A percentile compares a stretch with the other conserved stretches of the same genome.
phyloP scores from a whole-genome alignment of 2,797 vertebrate genomes.

The Syngnathus acus region DNA sequence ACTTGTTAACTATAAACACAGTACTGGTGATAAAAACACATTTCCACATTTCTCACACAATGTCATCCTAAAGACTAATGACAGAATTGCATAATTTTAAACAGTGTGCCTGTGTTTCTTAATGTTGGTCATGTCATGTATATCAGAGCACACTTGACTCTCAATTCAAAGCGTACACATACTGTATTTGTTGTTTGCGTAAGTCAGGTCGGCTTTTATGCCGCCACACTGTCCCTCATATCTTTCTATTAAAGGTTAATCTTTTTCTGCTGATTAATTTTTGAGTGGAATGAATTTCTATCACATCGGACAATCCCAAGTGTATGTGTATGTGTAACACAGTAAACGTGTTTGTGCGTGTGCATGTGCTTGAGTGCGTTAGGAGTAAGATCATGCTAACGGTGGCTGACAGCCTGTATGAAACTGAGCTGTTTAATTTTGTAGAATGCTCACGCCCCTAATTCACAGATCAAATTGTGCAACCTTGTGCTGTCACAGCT shows the following conservation, averaged over 20 bases:
- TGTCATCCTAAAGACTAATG: not conserved
- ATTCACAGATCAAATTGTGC: conserved; percentile 18
- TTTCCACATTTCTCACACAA: not conserved
- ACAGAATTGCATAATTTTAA: not conserved
- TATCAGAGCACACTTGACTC: not conserved
- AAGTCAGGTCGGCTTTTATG: not conserved
- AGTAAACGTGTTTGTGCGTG: not conserved
- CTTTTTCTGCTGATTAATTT: conserved; percentile 16
- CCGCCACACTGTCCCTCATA: not conserved
- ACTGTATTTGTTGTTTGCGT: not conserved
- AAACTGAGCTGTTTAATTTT: conserved; percentile 18
- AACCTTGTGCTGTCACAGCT: conserved; percentile 24
- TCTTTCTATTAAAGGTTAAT: conserved; percentile 8
- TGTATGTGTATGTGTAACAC: not conserved
- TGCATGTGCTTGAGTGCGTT: conserved; percentile 7
- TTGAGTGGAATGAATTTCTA: conserved; percentile 25
- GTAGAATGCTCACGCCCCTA: conserved; percentile 20
- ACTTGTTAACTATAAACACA: not conserved
- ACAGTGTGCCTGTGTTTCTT: not conserved
- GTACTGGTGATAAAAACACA: not conserved
- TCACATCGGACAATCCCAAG: conserved; percentile 11
- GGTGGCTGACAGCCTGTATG: conserved; percentile 16
- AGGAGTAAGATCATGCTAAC: conserved; percentile 22
- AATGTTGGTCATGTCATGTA: not conserved
- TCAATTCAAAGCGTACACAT: not conserved